Evolutionary conservation across 2,113 vertebrate genomes (phyloP), one percentile per base, ranked within the genome.

Genomic region (Recurvirostra avosetta): DNA sequence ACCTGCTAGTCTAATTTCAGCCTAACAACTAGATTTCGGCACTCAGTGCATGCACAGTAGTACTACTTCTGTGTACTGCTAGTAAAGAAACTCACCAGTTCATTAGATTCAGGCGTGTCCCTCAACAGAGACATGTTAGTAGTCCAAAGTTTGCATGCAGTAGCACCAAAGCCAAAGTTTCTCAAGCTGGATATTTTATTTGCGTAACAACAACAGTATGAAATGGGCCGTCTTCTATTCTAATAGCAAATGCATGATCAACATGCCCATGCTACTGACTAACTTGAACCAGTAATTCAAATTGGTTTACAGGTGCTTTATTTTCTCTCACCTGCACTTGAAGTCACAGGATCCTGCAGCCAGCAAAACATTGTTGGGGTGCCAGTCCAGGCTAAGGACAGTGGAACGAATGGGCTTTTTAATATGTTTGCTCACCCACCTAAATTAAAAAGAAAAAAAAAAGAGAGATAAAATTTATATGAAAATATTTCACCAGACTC

Each of bases 341-440:
- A 99, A 99, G 97, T 99, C 99, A 96, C 99, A 99, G 41, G 99
- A 99, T 66, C 99, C 99, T 17, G 99, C 99, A 62, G 99, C 99
- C 97, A 99, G 97, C 95, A 99, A 97, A 76, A 99, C 98, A n/a
- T 99, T 99, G 98, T 99, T 99, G 90, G 99, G 99, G 97, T 99
- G 99, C 99, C 99, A 99, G 97, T 99, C 99, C 96, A 99, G 97
- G 97, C 99, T 99, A 71, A 99, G 99, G 94, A 99, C 99, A 25
- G 99, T 99, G 88, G 99, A 99, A 91, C 99, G 99, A 94, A 99
- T 98, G 2, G 99, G 99, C 93, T 99, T 99, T 94, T 99, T 99
- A 96, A 99, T 99, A 97, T 99, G 99, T 97, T 99, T 99, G 98
- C 99, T 99, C 81, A 99, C 99, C 99, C 99, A 99, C 99, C 99